Percentiles rank a stretch among this genome's conserved stretches.
Conservation (phyloP, 1,140 invertebrate species). For the Diorhabda carinulata region DNA sequence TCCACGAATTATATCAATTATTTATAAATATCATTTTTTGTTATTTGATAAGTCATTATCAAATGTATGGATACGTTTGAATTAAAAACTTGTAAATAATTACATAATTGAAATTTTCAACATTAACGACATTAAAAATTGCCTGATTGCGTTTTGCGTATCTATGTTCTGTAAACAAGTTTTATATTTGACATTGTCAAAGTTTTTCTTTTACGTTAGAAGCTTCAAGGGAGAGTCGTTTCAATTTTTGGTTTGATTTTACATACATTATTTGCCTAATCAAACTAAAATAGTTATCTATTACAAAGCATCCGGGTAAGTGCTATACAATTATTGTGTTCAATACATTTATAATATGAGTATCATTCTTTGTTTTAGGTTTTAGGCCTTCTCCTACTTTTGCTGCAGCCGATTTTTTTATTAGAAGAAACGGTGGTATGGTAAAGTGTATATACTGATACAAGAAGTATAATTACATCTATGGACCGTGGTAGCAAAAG, state of each 20-base stretch:
- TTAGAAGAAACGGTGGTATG: slow-evolving; percentile 30
- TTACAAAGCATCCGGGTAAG: slow-evolving; percentile 14
- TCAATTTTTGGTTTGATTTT: slow-evolving; percentile 15
- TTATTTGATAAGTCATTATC: too few species aligned
- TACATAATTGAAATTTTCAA: too few species aligned
- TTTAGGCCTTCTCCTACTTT: slow-evolving; percentile 39
- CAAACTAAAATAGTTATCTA: slow-evolving; percentile 12
- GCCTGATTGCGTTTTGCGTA: background rate
- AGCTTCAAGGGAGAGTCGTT: too few species aligned
- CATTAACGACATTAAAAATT: background rate
- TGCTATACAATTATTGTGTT: background rate
- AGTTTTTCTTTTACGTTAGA: too few species aligned
- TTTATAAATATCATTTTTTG: too few species aligned
- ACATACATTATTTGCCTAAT: background rate
- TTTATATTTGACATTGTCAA: too few species aligned
- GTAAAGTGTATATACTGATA: slow-evolving; percentile 21
- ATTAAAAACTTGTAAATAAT: too few species aligned
- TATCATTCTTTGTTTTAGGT: slow-evolving; percentile 27
- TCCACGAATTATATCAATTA: too few species aligned
- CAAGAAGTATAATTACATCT: slow-evolving; percentile 19
- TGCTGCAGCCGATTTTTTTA: slow-evolving; percentile 31
- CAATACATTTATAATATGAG: too few species aligned
- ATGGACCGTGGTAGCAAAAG: slow-evolving; percentile 34
- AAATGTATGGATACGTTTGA: too few species aligned
- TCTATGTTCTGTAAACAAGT: background rate